Base-by-base conservation (phyloP, 2,888 invertebrate species). In the Thecocarcelia acutangulata region DNA sequence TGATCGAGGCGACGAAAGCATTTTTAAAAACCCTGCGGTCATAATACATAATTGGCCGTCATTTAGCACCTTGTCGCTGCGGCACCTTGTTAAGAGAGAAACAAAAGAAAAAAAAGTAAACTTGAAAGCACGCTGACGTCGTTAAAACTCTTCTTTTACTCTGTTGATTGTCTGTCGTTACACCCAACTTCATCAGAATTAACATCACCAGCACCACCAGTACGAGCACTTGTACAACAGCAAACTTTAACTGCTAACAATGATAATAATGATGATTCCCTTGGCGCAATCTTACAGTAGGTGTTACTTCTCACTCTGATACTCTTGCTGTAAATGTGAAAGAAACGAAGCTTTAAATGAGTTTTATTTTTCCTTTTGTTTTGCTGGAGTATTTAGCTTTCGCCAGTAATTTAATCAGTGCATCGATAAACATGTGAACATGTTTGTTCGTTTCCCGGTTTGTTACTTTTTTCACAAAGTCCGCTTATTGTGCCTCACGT, bases 1-100 rank as follows among this genome's bases (percentile, higher is more conserved):
- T 80, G 83, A 84, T 61, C 81, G 69, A 77, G 77, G 80, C 82
- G 84, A 83, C 76, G 82, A 80, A 78, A 81, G 78, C 69, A 83
- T 74, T 75, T 75, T 64, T 24, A 56, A 68, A 80, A 63, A 44
- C 70, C 77, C 80, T 66, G 52, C 50, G 64, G 82, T 70, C 73
- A 73, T 61, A 63, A 74, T 61, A 70, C 78, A 85, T 89, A 89
- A 89, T 89, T 86, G 86, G 85, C 84, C 84, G 81, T 85, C 88
- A 89, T 87, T 89, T 89, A 89, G 88, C 88, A 89, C 88, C 89
- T 89, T 89, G 89, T 89, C 89, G 89, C 89, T 85, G 89, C 88
- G 86, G 86, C 86, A 86, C 87, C 89, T 89, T 88, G 89, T 89
- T 89, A 89, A 88, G 56, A 66, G 24, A 56, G 58, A 69, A 63